Evolutionary conservation across 2,888 invertebrate species (phyloP), one percentile per base, ranked within the genome.

Genomic region (Drosophila anceps): DNA sequence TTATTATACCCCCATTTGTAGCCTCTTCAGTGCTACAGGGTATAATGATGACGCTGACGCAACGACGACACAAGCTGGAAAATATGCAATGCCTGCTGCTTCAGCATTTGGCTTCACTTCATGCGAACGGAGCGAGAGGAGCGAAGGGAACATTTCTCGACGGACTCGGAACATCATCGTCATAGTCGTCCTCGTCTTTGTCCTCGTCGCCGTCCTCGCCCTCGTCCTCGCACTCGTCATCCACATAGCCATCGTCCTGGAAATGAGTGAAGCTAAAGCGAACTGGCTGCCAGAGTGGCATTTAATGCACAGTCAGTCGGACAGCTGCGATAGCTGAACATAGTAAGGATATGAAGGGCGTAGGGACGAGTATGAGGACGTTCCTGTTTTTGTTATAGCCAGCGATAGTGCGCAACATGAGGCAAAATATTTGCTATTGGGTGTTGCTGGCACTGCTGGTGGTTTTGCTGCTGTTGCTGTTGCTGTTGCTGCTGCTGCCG

Each of bases 281-380:
- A 74, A 67, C 55, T 58, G 71, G 57, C 71, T 84, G 88, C 75
- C 78, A 65, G 87, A 84, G 71, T 84, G 87, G 82, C 89, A 78
- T 87, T 86, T 78, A 88, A 86, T 86, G 79, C 84, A 84, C 70
- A 73, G 70, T 74, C 67, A 79, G 74, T 55, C 63, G 76, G 82
- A 67, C 61, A 66, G 53, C 43, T 43, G 48, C 43, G 33, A 44
- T 57, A 61, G 58, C 31, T 13, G 61, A 55, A 43, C 63, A 59
- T 2, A n/a, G 43, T 8, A 39, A 9, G 51, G 35, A 35, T 18
- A 20, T 15, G 15, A 15, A 7, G 48, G 20, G 10, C 13, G 46
- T 0, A 29, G 10, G 18, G 39, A 31, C 1, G 18, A 27, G 39
- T 6, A 12, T 27, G 41, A n/a, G 35, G 24, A 35, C n/a, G 24